phyloP scores from a whole-genome alignment of 2,113 vertebrate genomes.

The Protomyctophum bolini region DNA sequence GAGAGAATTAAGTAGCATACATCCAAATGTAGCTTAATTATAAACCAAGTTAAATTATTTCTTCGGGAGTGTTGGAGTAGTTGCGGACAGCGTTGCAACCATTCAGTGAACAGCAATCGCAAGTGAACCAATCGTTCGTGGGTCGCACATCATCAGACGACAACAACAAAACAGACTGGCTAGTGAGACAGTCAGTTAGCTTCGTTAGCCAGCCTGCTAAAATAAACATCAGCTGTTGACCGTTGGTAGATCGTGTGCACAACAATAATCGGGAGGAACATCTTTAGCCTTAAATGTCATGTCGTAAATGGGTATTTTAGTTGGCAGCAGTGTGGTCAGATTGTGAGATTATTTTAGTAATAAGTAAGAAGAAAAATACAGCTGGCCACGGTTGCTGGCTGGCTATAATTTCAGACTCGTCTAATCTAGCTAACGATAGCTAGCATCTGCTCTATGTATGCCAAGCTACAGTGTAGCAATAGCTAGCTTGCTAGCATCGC shows the following conservation, averaged over 20 bases:
- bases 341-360: too few species aligned
- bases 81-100: too few species aligned
- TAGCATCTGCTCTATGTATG: slow-evolving; percentile 61
- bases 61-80: background rate
- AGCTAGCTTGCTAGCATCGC: slow-evolving; percentile 62
- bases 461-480: slow-evolving; percentile 60
- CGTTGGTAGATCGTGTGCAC: slow-evolving; percentile 5
- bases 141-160: slow-evolving; percentile 62
- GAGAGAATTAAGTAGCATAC: too few species aligned
- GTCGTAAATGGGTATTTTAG: background rate
- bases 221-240: slow-evolving; percentile 44
- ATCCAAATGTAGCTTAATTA: background rate
- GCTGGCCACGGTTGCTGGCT: slow-evolving; percentile 40
- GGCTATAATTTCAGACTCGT: slow-evolving; percentile 17
- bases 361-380: background rate
- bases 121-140: slow-evolving; percentile 18
- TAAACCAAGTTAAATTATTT: too few species aligned
- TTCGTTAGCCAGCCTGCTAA: slow-evolving; percentile 59
- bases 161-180: slow-evolving; percentile 81
- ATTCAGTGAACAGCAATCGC: background rate
- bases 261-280: slow-evolving; percentile 19
- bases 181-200: slow-evolving; percentile 60
- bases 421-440: slow-evolving; percentile 55
- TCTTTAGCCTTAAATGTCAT: background rate
- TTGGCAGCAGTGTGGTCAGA: slow-evolving; percentile 14